phyloP scores from a whole-genome alignment of 1,140 invertebrate species.

The Drosophila orosa region DNA sequence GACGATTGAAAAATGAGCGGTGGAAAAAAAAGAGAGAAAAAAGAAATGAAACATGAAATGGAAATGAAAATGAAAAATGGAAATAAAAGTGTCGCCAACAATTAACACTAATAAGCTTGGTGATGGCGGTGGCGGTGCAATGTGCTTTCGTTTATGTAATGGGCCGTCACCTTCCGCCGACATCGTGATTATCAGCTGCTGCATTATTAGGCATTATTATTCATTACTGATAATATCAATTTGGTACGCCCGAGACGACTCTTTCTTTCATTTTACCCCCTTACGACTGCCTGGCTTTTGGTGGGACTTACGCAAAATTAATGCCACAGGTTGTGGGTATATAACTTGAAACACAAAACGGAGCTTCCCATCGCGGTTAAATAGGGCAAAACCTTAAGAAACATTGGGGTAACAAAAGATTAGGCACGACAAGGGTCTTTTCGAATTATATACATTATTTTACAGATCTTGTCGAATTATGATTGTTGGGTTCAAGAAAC shows the following conservation, averaged over 20 bases:
- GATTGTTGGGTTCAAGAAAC: no score
- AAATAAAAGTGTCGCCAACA: conserved; percentile 56
- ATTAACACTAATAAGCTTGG: conserved; percentile 55
- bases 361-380: background rate
- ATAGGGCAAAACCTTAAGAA: no score
- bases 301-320: conserved; percentile 32
- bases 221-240: conserved; percentile 74
- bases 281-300: background rate
- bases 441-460: no score
- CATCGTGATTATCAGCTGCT: conserved; percentile 39
- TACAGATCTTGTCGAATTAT: no score
- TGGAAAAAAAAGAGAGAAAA: conserved; percentile 11
- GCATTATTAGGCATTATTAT: conserved; percentile 74
- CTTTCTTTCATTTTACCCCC: conserved; percentile 18
- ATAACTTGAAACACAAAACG: background rate
- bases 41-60: conserved; percentile 24
- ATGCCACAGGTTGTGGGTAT: background rate
- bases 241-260: conserved; percentile 42
- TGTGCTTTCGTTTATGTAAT: conserved; percentile 74
- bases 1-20: conserved; percentile 20
- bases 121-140: conserved; percentile 35
- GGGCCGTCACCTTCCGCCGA: conserved; percentile 39
- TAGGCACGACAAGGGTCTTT: no score
- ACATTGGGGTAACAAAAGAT: no score
- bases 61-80: conserved; percentile 22